Percentiles rank a stretch among this genome's conserved stretches.
Conservation (phyloP, 2,888 invertebrate genomes). For the Perizoma affinitatum region DNA sequence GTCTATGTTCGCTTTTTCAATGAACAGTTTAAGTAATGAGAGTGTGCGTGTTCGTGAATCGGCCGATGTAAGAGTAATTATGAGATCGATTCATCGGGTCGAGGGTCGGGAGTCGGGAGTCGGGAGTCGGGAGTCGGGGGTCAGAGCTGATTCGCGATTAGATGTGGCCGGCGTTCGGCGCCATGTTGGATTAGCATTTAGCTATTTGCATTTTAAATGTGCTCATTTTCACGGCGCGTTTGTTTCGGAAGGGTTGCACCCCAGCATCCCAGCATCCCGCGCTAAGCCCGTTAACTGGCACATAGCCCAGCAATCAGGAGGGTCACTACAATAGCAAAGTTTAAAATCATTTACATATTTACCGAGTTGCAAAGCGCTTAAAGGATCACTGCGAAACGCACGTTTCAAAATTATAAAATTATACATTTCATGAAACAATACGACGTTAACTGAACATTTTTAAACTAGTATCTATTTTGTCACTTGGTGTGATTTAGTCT, state of each 20-base stretch:
- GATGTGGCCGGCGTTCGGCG: constrained; percentile 32
- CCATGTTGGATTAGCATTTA: constrained; percentile 58
- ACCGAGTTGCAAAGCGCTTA: not conserved
- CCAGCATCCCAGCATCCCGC: constrained; percentile 29
- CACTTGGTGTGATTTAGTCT: no score
- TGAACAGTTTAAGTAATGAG: no score
- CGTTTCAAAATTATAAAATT: not conserved
- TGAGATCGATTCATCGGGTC: not conserved
- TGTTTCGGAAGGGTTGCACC: constrained; percentile 49
- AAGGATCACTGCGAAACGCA: not conserved
- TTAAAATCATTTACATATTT: constrained; percentile 39
- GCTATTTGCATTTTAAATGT: constrained; percentile 69
- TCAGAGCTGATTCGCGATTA: constrained; percentile 9
- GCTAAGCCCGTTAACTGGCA: constrained; percentile 53
- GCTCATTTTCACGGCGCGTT: constrained; percentile 45
- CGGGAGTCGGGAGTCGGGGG: no score
- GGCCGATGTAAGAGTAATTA: not conserved
- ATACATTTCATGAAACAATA: no score
- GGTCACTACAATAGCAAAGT: constrained; percentile 35
- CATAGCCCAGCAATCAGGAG: constrained; percentile 33
- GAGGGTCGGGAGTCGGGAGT: no score
- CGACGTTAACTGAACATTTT: no score
- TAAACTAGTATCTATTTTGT: no score
- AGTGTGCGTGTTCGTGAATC: no score
- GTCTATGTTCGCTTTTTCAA: no score